Evolutionary conservation across 2,113 vertebrate species (phyloP).

Genomic region (Oriolus oriolus): DNA sequence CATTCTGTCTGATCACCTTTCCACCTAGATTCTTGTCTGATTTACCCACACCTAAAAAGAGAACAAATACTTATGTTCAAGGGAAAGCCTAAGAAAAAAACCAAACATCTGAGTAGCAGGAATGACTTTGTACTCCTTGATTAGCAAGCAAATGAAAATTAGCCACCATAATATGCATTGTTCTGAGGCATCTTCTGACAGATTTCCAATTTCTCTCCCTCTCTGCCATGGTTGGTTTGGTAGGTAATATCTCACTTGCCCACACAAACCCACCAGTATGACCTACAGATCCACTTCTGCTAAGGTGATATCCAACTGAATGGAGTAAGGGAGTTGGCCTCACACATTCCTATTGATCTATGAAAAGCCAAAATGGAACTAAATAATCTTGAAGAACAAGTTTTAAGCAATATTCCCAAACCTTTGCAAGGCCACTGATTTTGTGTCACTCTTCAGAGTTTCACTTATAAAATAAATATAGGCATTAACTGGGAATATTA

Average conservation of each 20-base stretch:
- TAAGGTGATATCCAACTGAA: neutral
- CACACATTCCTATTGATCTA: neutral
- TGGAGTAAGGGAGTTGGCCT: neutral
- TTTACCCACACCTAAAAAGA: neutral
- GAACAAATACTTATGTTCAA: neutral
- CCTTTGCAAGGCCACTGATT: neutral
- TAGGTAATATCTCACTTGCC: neutral
- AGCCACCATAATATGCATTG: neutral
- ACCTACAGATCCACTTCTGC: neutral
- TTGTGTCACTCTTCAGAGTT: neutral
- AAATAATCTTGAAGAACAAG: neutral
- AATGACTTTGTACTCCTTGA: neutral
- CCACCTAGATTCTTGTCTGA: neutral
- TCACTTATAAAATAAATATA: neutral
- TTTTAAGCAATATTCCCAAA: neutral
- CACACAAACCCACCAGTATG: neutral
- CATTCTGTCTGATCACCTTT: neutral
- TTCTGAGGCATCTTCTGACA: neutral
- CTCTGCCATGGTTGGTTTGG: neutral
- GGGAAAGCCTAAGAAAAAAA: neutral
- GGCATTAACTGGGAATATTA: neutral
- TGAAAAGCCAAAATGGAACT: neutral
- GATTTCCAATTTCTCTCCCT: neutral
- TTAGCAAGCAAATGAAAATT: neutral
- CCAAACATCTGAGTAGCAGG: neutral